These are phyloP conservation scores for Phthorimaea operculella DNA, from an alignment of 1,140 invertebrate species.

Conservation along the genomic window DNA sequence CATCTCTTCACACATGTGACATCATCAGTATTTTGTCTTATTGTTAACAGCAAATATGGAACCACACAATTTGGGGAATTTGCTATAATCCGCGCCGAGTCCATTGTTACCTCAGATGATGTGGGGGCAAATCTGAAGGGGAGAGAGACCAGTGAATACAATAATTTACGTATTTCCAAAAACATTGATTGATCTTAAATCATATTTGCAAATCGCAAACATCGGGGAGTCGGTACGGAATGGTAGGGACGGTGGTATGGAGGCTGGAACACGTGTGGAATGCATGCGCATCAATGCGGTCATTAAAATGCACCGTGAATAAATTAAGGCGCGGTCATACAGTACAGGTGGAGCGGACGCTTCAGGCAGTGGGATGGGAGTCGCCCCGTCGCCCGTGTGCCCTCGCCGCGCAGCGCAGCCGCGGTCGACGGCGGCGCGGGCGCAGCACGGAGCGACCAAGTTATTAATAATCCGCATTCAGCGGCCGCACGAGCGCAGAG, in stretches of 20 bases:
- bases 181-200: slow-evolving; percentile 28
- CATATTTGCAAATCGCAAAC: slow-evolving; percentile 19
- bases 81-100: slow-evolving; percentile 58
- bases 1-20: slow-evolving; percentile 60
- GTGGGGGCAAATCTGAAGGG: slow-evolving; percentile 39
- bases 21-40: slow-evolving; percentile 64
- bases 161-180: slow-evolving; percentile 32
- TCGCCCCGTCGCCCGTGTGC: slow-evolving; percentile 22
- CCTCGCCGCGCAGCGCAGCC: slow-evolving; percentile 30
- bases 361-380: slow-evolving; percentile 41
- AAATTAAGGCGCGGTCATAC: slow-evolving; percentile 38
- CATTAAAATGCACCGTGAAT: slow-evolving; percentile 45
- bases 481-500: slow-evolving; percentile 48
- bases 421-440: slow-evolving; percentile 9
- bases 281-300: slow-evolving; percentile 27
- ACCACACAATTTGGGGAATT: slow-evolving; percentile 64
- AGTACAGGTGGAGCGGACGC: slow-evolving; percentile 44
- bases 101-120: slow-evolving; percentile 36
- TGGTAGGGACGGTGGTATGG: background rate
- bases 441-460: slow-evolving; percentile 34
- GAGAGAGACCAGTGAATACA: slow-evolving; percentile 25
- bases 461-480: slow-evolving; percentile 66
- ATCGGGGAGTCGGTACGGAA: slow-evolving; percentile 2
- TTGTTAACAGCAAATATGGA: slow-evolving; percentile 61
- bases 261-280: slow-evolving; percentile 18